phyloP scores from a whole-genome alignment of 1,140 invertebrate genomes.

The Scaptomyza montana region DNA sequence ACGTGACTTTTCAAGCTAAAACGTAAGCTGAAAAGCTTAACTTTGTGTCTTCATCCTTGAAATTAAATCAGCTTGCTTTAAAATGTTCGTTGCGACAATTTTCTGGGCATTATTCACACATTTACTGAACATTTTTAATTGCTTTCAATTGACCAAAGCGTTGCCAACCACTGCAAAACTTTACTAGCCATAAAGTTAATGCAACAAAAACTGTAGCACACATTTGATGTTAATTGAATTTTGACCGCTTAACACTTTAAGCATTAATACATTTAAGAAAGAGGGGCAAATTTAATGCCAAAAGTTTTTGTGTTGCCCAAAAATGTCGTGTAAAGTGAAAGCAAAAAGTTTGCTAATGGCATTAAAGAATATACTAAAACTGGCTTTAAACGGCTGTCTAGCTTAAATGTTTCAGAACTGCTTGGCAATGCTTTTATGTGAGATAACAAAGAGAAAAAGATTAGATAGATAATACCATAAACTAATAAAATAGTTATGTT shows the following conservation, averaged over 20 bases:
- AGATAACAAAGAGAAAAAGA: background rate
- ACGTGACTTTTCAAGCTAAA: slow-evolving; percentile 11
- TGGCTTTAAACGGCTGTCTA: slow-evolving; percentile 21
- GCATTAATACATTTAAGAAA: slow-evolving; percentile 45
- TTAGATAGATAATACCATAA: background rate
- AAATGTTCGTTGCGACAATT: background rate
- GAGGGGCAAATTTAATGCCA: slow-evolving; percentile 43
- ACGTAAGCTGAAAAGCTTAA: background rate
- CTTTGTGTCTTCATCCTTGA: background rate
- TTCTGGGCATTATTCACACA: slow-evolving; percentile 12
- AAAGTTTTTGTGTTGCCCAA: slow-evolving; percentile 48
- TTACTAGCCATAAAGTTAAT: slow-evolving; percentile 59
- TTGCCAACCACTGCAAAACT: slow-evolving; percentile 33
- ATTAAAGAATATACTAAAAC: slow-evolving; percentile 46
- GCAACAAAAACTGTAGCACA: slow-evolving; percentile 36
- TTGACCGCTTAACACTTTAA: slow-evolving; percentile 47
- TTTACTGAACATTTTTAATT: slow-evolving; percentile 52
- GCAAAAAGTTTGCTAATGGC: slow-evolving; percentile 54
- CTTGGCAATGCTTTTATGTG: background rate
- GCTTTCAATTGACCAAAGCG: slow-evolving; percentile 71
- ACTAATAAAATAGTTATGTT: background rate
- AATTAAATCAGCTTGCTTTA: background rate
- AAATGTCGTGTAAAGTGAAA: slow-evolving; percentile 40
- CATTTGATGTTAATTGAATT: slow-evolving; percentile 74
- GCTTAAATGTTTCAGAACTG: background rate